Conservation (phyloP, 2,888 invertebrate genomes). For the Cryptocephalus primarius region DNA sequence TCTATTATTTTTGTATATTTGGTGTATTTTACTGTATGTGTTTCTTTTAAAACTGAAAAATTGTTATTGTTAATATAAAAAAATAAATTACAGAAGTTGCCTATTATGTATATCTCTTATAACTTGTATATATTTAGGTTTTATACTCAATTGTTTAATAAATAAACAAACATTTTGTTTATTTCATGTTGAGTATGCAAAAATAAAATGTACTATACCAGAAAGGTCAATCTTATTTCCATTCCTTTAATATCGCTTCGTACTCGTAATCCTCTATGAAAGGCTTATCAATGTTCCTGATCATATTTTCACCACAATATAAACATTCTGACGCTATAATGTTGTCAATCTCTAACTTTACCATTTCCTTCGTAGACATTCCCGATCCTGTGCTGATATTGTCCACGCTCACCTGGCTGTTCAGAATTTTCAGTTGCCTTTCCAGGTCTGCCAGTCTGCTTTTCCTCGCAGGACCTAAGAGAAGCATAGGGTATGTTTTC, state of each 20-base stretch:
- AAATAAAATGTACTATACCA: slow-evolving; percentile 9
- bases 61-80: slow-evolving; percentile 16
- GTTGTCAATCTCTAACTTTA: slow-evolving; percentile 77
- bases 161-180: slow-evolving; percentile 18
- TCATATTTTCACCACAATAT: slow-evolving; percentile 88
- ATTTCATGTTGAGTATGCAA: slow-evolving; percentile 20
- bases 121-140: slow-evolving; percentile 23
- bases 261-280: slow-evolving; percentile 78
- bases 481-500: not conserved
- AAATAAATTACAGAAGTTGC: slow-evolving; percentile 19
- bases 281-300: slow-evolving; percentile 79
- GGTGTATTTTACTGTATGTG: slow-evolving; percentile 7
- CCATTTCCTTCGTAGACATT: slow-evolving; percentile 49
- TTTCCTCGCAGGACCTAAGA: slow-evolving; percentile 44
- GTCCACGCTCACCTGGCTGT: slow-evolving; percentile 43
- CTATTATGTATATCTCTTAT: slow-evolving; percentile 25
- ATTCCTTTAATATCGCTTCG: slow-evolving; percentile 72
- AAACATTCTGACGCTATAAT: slow-evolving; percentile 85
- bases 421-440: slow-evolving; percentile 46
- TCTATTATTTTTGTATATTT: slow-evolving; percentile 11
- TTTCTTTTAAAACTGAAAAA: slow-evolving; percentile 6
- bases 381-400: slow-evolving; percentile 42
- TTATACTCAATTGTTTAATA: slow-evolving; percentile 24
- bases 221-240: slow-evolving; percentile 50
- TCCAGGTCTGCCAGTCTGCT: slow-evolving; percentile 54